Conservation (phyloP, 2,797 vertebrate genomes). For the Craterocephalus amniculus region DNA sequence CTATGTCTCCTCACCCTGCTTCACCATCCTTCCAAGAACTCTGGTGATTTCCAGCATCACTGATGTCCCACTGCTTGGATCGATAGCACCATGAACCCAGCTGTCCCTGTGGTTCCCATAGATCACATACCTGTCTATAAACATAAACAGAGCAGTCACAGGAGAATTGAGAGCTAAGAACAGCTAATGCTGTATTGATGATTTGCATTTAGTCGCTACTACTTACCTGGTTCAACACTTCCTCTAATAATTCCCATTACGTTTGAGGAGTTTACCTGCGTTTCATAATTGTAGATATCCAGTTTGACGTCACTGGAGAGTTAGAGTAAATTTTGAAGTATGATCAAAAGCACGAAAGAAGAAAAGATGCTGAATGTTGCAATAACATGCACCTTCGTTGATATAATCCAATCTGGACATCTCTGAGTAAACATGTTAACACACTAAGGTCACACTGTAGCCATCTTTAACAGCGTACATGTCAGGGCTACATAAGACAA, state of each 20-base stretch:
- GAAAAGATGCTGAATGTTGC: not conserved
- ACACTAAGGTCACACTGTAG: not conserved
- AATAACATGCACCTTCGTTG: not conserved
- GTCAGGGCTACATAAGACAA: not conserved
- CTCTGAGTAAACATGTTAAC: not conserved
- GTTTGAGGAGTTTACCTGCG: slow-evolving; percentile 84
- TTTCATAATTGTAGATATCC: slow-evolving; percentile 80
- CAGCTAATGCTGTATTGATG: not conserved
- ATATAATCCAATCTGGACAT: not conserved
- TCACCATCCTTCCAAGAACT: slow-evolving; percentile 87
- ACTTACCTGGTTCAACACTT: slow-evolving; percentile 88
- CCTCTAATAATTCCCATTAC: slow-evolving; percentile 92
- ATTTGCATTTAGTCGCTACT: not conserved
- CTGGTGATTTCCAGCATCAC: slow-evolving; percentile 90
- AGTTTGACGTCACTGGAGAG: slow-evolving; percentile 84
- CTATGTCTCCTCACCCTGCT: slow-evolving; percentile 80
- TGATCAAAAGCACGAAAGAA: not conserved
- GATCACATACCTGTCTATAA: slow-evolving; percentile 89
- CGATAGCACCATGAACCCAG: slow-evolving; percentile 92
- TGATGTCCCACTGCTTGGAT: slow-evolving; percentile 91
- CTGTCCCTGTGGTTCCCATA: slow-evolving; percentile 95
- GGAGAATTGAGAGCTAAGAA: not conserved
- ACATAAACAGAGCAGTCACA: slow-evolving; percentile 11
- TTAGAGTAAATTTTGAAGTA: slow-evolving; percentile 3
- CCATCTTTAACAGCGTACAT: not conserved